Evolutionary conservation across 2,888 invertebrate genomes (phyloP).

Genomic region (Patella pellucida): DNA sequence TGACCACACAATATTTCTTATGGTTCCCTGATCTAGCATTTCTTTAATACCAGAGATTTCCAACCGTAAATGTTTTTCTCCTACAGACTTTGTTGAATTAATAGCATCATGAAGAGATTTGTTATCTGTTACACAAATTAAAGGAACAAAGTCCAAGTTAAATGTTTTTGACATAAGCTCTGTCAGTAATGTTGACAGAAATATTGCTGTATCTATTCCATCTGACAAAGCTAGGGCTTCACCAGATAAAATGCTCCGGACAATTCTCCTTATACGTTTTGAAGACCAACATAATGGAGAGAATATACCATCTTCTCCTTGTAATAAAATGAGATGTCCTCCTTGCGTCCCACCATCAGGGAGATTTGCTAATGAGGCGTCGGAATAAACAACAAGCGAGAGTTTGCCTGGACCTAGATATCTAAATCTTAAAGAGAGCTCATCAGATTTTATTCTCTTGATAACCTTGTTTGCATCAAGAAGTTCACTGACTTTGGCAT

Average conservation of each 20-base stretch:
- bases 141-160: neutral
- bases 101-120: slow-evolving; percentile 5
- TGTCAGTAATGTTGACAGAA: neutral
- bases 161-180: neutral
- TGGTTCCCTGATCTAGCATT: neutral
- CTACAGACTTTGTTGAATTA: neutral
- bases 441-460: slow-evolving; percentile 17
- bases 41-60: slow-evolving; percentile 8
- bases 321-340: neutral
- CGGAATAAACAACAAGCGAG: neutral
- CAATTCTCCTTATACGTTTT: neutral
- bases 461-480: slow-evolving; percentile 19
- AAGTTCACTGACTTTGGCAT: slow-evolving; percentile 8
- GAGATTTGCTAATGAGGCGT: neutral
- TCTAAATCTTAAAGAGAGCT: neutral
- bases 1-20: neutral
- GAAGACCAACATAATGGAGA: slow-evolving; percentile 5
- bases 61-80: neutral
- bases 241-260: neutral
- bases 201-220: slow-evolving; percentile 4
- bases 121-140: slow-evolving; percentile 1
- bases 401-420: neutral
- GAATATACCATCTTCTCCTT: neutral
- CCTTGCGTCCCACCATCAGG: neutral
- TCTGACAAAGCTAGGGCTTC: slow-evolving; percentile 1